Evolutionary conservation across 2,113 vertebrate species (phyloP).

Genomic region (Zosterops borbonicus): DNA sequence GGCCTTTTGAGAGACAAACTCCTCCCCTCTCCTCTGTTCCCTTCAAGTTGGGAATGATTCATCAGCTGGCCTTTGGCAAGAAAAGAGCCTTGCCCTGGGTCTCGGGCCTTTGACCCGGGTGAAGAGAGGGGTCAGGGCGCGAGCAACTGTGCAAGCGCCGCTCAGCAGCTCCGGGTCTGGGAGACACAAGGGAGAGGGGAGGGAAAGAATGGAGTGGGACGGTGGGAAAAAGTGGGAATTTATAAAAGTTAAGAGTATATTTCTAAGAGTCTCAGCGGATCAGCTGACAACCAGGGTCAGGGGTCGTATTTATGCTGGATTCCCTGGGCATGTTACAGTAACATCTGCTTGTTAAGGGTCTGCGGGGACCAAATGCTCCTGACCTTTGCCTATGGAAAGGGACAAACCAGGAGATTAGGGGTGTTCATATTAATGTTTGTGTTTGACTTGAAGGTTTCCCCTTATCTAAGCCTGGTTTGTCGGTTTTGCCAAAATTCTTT

Average conservation of each 20-base stretch:
- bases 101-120: conserved; percentile 92
- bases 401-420: conserved; percentile 74
- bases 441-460: conserved; percentile 49
- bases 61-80: conserved; percentile 96
- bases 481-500: conserved; percentile 63
- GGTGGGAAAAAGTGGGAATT: conserved; percentile 95
- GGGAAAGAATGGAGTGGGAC: conserved; percentile 78
- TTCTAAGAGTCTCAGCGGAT: conserved; percentile 90
- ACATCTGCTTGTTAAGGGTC: conserved; percentile 92
- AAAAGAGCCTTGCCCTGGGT: conserved; percentile 87
- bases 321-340: conserved; percentile 94
- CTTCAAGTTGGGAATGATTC: conserved; percentile 87
- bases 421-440: conserved; percentile 69
- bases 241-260: conserved; percentile 92
- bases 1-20: conserved; percentile 84
- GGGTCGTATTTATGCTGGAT: conserved; percentile 90
- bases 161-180: conserved; percentile 75
- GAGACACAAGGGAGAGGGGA: conserved; percentile 78
- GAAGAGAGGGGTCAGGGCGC: conserved; percentile 89
- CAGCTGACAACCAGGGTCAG: conserved; percentile 92
- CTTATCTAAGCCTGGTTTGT: conserved; percentile 41
- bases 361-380: conserved; percentile 82
- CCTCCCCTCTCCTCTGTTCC: conserved; percentile 78
- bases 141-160: conserved; percentile 85
- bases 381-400: conserved; percentile 76